Percentiles rank a stretch among this genome's conserved stretches.
Evolutionary conservation across 1,140 invertebrate genomes (phyloP).

Genomic region (Trinorchestia longiramus): DNA sequence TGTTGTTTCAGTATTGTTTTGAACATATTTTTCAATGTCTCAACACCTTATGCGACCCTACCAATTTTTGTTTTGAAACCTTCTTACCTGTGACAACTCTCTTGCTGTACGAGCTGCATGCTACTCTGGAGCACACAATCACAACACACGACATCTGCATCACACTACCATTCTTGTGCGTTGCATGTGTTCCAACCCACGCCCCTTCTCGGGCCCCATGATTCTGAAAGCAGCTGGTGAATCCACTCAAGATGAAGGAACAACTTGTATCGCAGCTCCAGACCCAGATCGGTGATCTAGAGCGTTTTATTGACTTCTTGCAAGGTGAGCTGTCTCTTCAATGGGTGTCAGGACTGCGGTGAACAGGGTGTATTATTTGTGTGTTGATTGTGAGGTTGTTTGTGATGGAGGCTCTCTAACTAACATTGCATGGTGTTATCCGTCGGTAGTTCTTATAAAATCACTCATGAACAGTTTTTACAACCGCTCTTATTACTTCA

Average conservation of each 20-base stretch:
- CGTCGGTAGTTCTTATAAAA: background rate
- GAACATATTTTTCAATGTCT: background rate
- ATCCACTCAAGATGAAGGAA: constrained; percentile 95
- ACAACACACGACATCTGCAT: background rate
- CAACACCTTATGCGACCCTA: background rate
- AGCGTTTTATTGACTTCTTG: constrained; percentile 95
- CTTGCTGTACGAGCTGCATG: background rate
- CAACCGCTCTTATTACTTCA: background rate
- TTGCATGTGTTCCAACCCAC: background rate
- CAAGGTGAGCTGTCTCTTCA: constrained; percentile 76
- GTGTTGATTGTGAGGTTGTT: background rate
- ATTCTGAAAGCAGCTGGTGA: constrained; percentile 79
- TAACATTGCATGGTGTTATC: background rate
- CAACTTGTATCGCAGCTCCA: constrained; percentile 94
- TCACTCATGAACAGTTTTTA: no score
- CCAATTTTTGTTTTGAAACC: background rate
- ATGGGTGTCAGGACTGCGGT: background rate
- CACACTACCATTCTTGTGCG: background rate
- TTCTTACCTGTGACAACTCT: background rate
- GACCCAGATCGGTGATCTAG: constrained; percentile 96
- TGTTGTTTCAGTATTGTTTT: background rate
- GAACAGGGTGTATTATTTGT: background rate
- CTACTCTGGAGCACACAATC: background rate
- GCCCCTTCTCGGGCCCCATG: no score
- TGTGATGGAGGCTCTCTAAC: background rate